Percentiles rank a stretch among this genome's conserved stretches.
Conservation (phyloP, 2,797 vertebrate species). For the Megalops cyprinoides region DNA sequence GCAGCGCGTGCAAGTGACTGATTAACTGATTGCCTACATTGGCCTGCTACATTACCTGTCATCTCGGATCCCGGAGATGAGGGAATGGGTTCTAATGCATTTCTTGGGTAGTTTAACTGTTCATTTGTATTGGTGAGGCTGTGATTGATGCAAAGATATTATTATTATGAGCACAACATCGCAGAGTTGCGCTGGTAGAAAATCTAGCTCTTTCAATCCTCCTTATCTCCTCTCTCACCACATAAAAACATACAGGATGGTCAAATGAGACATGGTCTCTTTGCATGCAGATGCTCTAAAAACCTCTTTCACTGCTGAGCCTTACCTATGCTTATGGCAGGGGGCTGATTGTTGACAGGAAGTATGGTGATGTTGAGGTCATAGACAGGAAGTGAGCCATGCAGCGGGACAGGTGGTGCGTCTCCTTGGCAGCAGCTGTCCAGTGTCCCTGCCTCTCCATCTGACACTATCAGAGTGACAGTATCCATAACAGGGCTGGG, state of each 20-base stretch:
- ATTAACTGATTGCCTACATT: constrained; percentile 49
- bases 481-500: constrained; percentile 51
- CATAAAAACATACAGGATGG: neutral
- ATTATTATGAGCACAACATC: constrained; percentile 24
- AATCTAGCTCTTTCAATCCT: constrained; percentile 19
- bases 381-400: constrained; percentile 70
- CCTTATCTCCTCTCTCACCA: neutral
- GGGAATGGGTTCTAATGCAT: constrained; percentile 11
- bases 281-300: neutral
- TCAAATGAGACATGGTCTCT: neutral
- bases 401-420: constrained; percentile 60
- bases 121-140: constrained; percentile 51
- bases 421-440: constrained; percentile 68
- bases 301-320: neutral
- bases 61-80: constrained; percentile 3
- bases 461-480: constrained; percentile 73
- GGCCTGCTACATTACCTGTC: constrained; percentile 34
- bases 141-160: constrained; percentile 23
- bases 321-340: constrained; percentile 59
- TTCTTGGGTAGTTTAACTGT: constrained; percentile 7
- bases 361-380: constrained; percentile 72
- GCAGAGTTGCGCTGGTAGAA: neutral
- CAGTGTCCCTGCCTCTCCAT: constrained; percentile 59
- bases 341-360: constrained; percentile 70
- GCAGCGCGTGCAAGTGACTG: constrained; percentile 52